A percentile compares a stretch with the other conserved stretches of the same genome.
These are phyloP conservation scores for Cataglyphis cursor DNA, from an alignment of 2,888 invertebrate species.

Conservation along the genomic window DNA sequence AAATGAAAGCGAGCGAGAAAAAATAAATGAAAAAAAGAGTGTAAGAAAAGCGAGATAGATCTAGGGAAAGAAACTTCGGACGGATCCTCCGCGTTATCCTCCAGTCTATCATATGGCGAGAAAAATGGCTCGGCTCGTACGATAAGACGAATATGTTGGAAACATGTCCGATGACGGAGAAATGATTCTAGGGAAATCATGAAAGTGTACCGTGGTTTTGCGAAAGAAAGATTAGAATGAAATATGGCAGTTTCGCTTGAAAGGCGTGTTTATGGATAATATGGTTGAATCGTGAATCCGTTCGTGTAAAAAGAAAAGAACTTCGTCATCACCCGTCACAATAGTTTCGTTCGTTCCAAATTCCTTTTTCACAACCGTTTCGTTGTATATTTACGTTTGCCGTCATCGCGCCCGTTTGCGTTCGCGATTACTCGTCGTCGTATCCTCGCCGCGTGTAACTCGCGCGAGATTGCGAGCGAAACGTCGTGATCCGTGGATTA, in stretches of 20 bases:
- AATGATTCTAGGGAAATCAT: background rate
- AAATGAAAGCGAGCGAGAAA: slow-evolving; percentile 19
- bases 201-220: slow-evolving; percentile 12
- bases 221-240: slow-evolving; percentile 44
- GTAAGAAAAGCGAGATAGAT: slow-evolving; percentile 5
- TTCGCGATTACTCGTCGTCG: slow-evolving; percentile 58
- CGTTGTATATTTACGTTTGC: background rate
- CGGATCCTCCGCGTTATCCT: slow-evolving; percentile 47
- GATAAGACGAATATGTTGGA: slow-evolving; percentile 20
- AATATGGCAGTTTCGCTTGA: slow-evolving; percentile 57
- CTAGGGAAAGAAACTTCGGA: slow-evolving; percentile 31
- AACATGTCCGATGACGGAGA: background rate
- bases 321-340: slow-evolving; percentile 60
- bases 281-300: slow-evolving; percentile 86
- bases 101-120: slow-evolving; percentile 41
- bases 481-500: slow-evolving; percentile 58
- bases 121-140: background rate
- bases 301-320: slow-evolving; percentile 64
- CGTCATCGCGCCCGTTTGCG: slow-evolving; percentile 58
- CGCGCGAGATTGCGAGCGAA: slow-evolving; percentile 53
- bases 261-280: slow-evolving; percentile 69
- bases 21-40: slow-evolving; percentile 4
- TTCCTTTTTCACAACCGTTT: slow-evolving; percentile 40
- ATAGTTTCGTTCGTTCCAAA: slow-evolving; percentile 55
- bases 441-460: slow-evolving; percentile 30